Percentiles rank a stretch among this genome's conserved stretches.
Evolutionary conservation across 2,888 invertebrate genomes (phyloP).

Genomic region (Aspidapion aeneum): DNA sequence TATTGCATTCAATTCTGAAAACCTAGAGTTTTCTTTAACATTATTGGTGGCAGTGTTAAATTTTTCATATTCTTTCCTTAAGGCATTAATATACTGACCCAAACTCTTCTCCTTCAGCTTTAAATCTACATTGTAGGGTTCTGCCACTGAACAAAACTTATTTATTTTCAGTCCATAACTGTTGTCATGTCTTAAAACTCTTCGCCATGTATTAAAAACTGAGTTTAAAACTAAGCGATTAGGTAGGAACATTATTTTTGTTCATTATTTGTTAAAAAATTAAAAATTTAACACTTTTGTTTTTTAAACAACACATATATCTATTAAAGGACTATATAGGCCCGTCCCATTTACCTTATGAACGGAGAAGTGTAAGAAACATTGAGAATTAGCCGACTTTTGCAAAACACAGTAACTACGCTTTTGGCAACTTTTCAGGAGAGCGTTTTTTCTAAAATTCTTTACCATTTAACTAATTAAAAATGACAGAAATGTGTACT

Average conservation of each 20-base stretch:
- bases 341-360: no score
- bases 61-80: slow-evolving; percentile 38
- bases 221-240: not conserved
- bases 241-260: not conserved
- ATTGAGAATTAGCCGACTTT: no score
- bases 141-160: not conserved
- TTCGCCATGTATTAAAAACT: not conserved
- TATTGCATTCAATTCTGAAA: slow-evolving; percentile 53
- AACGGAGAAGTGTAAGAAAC: no score
- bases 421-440: no score
- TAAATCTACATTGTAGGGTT: slow-evolving; percentile 32
- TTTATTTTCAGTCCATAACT: not conserved
- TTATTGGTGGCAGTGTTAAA: slow-evolving; percentile 19
- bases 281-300: no score
- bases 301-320: no score
- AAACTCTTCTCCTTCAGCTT: slow-evolving; percentile 38
- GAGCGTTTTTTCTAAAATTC: no score
- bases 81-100: slow-evolving; percentile 39
- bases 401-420: no score
- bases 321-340: no score
- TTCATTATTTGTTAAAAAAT: not conserved
- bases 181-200: not conserved
- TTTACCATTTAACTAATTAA: no score
- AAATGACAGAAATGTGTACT: no score
- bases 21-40: slow-evolving; percentile 18